Percentiles rank a stretch among this genome's conserved stretches.
Evolutionary conservation across 64 coral and sea anemone genomes (phyloP).

Genomic region (Platygyra sinensis): DNA sequence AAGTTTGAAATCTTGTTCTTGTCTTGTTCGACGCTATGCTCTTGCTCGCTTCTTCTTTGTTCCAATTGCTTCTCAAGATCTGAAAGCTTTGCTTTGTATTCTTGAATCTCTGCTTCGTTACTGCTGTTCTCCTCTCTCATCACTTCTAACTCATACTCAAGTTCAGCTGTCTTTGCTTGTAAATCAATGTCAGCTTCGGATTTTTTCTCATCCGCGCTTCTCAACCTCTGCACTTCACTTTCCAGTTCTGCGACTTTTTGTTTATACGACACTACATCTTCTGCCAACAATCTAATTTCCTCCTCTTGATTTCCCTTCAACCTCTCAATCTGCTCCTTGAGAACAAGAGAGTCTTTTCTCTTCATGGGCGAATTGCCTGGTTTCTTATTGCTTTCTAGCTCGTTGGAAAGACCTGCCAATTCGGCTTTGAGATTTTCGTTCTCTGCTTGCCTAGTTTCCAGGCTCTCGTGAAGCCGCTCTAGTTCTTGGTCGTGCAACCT

Average conservation of each 20-base stretch:
- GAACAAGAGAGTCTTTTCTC: constrained; percentile 40
- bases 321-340: constrained; percentile 58
- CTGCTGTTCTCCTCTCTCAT: constrained; percentile 38
- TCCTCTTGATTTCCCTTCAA: constrained; percentile 49
- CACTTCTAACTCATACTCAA: constrained; percentile 45
- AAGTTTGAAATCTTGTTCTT: constrained; percentile 14
- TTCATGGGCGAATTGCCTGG: constrained; percentile 1
- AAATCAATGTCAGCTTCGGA: constrained; percentile 32
- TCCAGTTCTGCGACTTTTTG: constrained; percentile 54
- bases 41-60: neutral
- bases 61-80: constrained; percentile 55
- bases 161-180: constrained; percentile 22
- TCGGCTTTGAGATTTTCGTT: constrained; percentile 73
- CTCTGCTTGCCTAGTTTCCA: constrained; percentile 77
- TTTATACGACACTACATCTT: constrained; percentile 65
- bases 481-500: constrained; percentile 54
- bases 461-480: constrained; percentile 65
- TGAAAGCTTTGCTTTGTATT: constrained; percentile 47
- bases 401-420: constrained; percentile 66
- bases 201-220: constrained; percentile 30
- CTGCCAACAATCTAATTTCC: constrained; percentile 41
- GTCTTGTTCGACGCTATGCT: neutral
- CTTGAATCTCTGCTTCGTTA: constrained; percentile 62
- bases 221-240: constrained; percentile 44
- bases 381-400: constrained; percentile 63